A percentile compares a stretch with the other conserved stretches of the same genome.
Evolutionary conservation across 2,888 invertebrate genomes (phyloP).

Genomic region (Amphipyra berbera): DNA sequence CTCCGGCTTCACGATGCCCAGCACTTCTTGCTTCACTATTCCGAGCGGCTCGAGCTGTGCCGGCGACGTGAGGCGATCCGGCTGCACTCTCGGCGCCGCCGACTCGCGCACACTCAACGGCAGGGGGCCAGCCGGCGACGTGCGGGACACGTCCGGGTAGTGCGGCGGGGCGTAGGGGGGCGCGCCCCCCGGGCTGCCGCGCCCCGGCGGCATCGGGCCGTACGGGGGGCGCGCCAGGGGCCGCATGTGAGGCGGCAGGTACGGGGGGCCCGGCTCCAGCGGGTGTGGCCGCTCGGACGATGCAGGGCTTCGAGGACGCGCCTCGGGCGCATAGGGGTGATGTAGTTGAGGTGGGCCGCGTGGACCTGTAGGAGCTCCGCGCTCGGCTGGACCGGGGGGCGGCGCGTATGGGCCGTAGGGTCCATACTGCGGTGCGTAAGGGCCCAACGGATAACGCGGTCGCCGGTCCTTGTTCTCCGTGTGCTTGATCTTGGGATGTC

Average conservation of each 20-base stretch:
- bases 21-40: conserved; percentile 30
- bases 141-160: conserved; percentile 41
- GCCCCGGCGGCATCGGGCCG: conserved; percentile 69
- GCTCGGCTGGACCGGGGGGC: conserved; percentile 46
- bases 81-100: conserved; percentile 4
- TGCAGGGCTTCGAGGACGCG: conserved; percentile 60
- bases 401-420: conserved; percentile 86
- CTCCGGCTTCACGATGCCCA: conserved; percentile 36
- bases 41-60: conserved; percentile 45
- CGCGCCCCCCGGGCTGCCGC: conserved; percentile 30
- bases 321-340: conserved; percentile 33
- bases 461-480: conserved; percentile 84
- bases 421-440: conserved; percentile 86
- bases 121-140: conserved; percentile 41
- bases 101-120: conserved; percentile 29
- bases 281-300: conserved; percentile 67
- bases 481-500: conserved; percentile 85
- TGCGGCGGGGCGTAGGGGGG: conserved; percentile 39
- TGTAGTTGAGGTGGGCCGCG: conserved; percentile 53
- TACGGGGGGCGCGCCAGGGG: conserved; percentile 68
- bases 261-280: conserved; percentile 48
- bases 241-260: conserved; percentile 51
- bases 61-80: conserved; percentile 15
- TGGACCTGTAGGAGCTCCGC: conserved; percentile 27
- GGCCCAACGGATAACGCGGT: conserved; percentile 83